phyloP scores from a whole-genome alignment of 2,888 invertebrate species.

The Acrobasis suavella region DNA sequence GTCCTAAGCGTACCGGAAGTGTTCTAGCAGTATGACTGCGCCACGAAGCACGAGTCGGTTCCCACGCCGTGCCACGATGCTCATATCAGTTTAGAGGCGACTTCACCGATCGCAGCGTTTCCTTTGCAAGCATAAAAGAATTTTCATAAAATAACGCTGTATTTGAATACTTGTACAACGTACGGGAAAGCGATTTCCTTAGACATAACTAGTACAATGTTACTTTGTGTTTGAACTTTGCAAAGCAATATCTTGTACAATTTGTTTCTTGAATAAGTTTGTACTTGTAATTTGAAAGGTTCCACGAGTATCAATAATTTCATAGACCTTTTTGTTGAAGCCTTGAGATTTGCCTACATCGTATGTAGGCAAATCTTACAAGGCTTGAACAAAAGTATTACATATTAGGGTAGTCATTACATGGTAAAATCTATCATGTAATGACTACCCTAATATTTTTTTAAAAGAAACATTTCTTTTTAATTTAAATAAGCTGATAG shows the following conservation, averaged over 20 bases:
- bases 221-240: conserved; percentile 7
- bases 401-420: no score
- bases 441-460: no score
- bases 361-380: no score
- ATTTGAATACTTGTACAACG: conserved; percentile 53
- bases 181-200: conserved; percentile 39
- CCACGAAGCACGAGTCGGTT: conserved; percentile 41
- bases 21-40: conserved; percentile 49
- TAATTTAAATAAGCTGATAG: no score
- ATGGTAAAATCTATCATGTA: no score
- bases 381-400: no score
- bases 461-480: no score
- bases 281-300: not conserved
- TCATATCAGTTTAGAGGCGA: conserved; percentile 71
- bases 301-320: not conserved
- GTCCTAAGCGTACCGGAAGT: conserved; percentile 61
- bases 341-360: no score
- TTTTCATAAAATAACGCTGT: conserved; percentile 56
- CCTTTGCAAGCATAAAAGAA: conserved; percentile 60
- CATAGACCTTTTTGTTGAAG: no score
- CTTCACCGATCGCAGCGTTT: conserved; percentile 64
- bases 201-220: conserved; percentile 15
- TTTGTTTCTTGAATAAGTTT: not conserved
- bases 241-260: conserved; percentile 11
- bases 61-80: conserved; percentile 40